A percentile compares a stretch with the other conserved stretches of the same genome.
Evolutionary conservation across 35 echinoderm and acorn worm species (phyloP).

Genomic region (Holothuria glaberrima): DNA sequence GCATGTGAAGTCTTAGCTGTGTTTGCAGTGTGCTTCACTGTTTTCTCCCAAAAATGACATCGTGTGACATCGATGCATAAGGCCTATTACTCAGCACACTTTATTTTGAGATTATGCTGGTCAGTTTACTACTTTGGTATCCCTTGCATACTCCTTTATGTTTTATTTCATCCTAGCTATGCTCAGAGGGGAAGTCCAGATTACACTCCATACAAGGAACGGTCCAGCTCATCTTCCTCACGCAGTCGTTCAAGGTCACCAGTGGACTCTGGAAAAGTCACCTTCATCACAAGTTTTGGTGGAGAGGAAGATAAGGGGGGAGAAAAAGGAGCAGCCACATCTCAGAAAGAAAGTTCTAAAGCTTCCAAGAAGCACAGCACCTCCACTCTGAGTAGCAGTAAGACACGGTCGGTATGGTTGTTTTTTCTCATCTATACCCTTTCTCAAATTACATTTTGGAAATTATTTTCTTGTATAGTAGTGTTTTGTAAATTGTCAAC

Average conservation of each 20-base stretch:
- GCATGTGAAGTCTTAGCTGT: no score
- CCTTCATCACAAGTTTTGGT: constrained; percentile 99
- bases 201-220: constrained; percentile 75
- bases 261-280: constrained; percentile 84
- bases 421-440: constrained; percentile 24
- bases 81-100: no score
- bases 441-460: no score
- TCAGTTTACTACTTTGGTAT: no score
- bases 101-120: background rate
- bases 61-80: no score
- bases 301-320: constrained; percentile 65
- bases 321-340: constrained; percentile 22
- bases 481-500: no score
- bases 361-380: background rate
- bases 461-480: no score
- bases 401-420: constrained; percentile 93
- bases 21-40: no score
- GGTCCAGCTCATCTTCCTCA: constrained; percentile 73
- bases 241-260: constrained; percentile 85
- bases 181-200: constrained; percentile 90
- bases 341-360: constrained; percentile 5
- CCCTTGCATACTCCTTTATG: no score
- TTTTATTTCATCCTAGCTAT: constrained; percentile 66
- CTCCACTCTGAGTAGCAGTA: constrained; percentile 65
- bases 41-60: no score